These are phyloP conservation scores for Pinctada fucata DNA, from an alignment of 2,888 invertebrate genomes.

Conservation along the genomic window DNA sequence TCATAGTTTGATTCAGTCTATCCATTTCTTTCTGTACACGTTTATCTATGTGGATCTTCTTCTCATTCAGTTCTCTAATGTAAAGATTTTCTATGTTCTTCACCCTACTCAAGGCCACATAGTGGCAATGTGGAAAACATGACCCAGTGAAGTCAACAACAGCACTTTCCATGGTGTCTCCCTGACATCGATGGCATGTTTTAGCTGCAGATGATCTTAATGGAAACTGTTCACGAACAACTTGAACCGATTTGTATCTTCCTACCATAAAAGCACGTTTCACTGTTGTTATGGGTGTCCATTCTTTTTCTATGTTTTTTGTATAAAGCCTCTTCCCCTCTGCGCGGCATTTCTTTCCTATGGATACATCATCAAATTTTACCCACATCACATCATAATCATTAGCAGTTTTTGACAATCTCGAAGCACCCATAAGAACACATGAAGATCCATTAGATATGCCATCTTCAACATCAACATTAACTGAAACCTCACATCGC, in stretches of 20 bases:
- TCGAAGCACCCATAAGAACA: neutral
- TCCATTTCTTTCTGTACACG: no score
- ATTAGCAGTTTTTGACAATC: neutral
- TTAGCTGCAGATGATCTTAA: neutral
- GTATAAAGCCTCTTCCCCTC: neutral
- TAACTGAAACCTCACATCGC: neutral
- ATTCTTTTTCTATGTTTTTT: conserved; percentile 6
- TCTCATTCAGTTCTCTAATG: conserved; percentile 39
- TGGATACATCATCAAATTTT: conserved; percentile 5
- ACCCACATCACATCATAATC: conserved; percentile 1
- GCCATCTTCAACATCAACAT: conserved; percentile 1
- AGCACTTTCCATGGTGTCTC: conserved; percentile 14
- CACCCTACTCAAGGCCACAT: conserved; percentile 47
- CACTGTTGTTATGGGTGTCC: conserved; percentile 5
- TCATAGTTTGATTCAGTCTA: no score
- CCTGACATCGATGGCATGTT: conserved; percentile 8
- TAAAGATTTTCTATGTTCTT: conserved; percentile 33
- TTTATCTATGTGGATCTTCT: no score
- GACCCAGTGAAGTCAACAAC: conserved; percentile 44
- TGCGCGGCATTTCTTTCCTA: neutral
- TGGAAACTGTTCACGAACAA: neutral
- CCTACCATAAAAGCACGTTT: conserved; percentile 2
- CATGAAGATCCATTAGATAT: neutral
- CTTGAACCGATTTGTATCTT: no score
- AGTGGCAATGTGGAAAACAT: conserved; percentile 47